Conservation (phyloP, 1,140 invertebrate genomes). For the Rhyzopertha dominica region DNA sequence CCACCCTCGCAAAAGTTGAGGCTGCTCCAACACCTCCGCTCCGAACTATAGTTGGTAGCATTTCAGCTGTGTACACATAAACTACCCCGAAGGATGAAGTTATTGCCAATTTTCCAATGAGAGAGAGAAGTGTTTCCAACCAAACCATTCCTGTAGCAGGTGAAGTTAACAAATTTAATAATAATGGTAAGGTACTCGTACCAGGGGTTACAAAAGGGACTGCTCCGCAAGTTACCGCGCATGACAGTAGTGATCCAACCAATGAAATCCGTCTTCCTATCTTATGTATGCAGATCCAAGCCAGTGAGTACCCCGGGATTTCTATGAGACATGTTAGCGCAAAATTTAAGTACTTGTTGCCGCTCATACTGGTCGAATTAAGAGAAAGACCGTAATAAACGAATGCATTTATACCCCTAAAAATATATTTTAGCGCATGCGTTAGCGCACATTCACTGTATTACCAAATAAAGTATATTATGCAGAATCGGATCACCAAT, state of each 20-base stretch:
- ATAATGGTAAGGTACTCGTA: slow-evolving; percentile 22
- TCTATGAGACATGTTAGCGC: slow-evolving; percentile 55
- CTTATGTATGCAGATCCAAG: slow-evolving; percentile 50
- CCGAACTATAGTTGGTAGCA: slow-evolving; percentile 56
- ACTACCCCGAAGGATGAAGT: slow-evolving; percentile 57
- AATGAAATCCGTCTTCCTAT: slow-evolving; percentile 52
- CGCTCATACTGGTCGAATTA: slow-evolving; percentile 61
- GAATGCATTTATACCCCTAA: slow-evolving; percentile 63
- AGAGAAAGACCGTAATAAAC: slow-evolving; percentile 69
- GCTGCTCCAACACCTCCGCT: slow-evolving; percentile 55
- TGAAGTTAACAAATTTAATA: slow-evolving; percentile 10
- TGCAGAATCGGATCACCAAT: slow-evolving; percentile 45
- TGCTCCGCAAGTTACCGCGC: slow-evolving; percentile 51
- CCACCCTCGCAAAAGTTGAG: slow-evolving; percentile 56
- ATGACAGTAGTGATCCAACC: slow-evolving; percentile 51
- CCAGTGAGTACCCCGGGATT: slow-evolving; percentile 55
- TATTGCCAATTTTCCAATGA: slow-evolving; percentile 60
- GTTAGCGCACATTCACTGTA: slow-evolving; percentile 19
- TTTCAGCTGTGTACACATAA: slow-evolving; percentile 59
- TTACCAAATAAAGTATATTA: slow-evolving; percentile 53
- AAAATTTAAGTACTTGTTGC: slow-evolving; percentile 60
- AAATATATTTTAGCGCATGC: slow-evolving; percentile 23
- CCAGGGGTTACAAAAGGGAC: slow-evolving; percentile 44
- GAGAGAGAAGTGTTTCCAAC: slow-evolving; percentile 51
- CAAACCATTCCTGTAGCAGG: slow-evolving; percentile 46